A percentile compares a stretch with the other conserved stretches of the same genome.
Evolutionary conservation across 2,113 vertebrate species (phyloP).

Genomic region (Nicator chloris): DNA sequence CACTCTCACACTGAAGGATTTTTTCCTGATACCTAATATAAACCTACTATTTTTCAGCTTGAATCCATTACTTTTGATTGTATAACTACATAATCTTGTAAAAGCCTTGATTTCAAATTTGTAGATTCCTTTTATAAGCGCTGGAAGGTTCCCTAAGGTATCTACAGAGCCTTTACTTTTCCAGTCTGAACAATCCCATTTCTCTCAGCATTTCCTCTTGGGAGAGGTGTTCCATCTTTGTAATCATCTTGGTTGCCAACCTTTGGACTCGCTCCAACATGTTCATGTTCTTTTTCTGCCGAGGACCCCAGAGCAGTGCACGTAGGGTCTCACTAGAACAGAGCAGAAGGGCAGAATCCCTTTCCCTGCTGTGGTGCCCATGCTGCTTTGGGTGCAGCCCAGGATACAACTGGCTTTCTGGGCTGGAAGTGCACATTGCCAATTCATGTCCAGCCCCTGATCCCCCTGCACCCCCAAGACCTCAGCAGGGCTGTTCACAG

Average conservation of each 20-base stretch:
- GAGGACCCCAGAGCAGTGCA: no score
- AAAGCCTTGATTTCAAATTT: accelerated
- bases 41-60: accelerated
- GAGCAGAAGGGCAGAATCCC: neutral
- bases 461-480: neutral
- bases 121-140: accelerated
- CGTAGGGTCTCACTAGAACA: neutral
- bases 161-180: neutral
- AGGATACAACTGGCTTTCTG: neutral
- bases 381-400: neutral
- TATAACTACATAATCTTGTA: accelerated
- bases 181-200: neutral
- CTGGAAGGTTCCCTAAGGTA: accelerated
- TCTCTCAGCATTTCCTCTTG: neutral
- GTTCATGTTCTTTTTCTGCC: neutral
- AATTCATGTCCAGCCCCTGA: neutral
- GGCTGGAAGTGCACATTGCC: neutral
- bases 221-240: neutral
- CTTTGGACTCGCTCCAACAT: neutral
- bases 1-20: accelerated
- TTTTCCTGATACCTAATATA: neutral
- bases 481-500: neutral
- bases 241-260: neutral
- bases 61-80: accelerated
- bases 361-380: neutral